Evolutionary conservation across 2,888 invertebrate genomes (phyloP).

Genomic region (Heliconius erato): DNA sequence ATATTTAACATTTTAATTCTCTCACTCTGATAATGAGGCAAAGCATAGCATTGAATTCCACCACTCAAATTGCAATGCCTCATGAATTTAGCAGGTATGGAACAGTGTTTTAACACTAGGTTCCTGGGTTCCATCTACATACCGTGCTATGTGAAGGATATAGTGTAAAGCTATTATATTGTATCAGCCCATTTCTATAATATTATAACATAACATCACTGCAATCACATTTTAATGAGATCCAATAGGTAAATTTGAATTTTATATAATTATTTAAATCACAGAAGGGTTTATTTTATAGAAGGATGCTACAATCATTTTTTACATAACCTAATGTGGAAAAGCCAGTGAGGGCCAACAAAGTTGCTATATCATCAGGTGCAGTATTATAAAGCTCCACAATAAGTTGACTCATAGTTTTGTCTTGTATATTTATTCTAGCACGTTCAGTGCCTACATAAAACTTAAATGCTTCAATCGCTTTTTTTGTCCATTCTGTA

Average conservation of each 20-base stretch:
- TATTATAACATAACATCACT: not conserved
- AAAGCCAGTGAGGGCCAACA: slow-evolving; percentile 57
- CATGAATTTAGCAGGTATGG: too few relatives aligned
- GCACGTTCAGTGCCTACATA: slow-evolving; percentile 57
- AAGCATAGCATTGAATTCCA: too few relatives aligned
- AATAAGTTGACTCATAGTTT: slow-evolving; percentile 48
- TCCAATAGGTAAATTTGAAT: not conserved
- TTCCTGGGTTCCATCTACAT: too few relatives aligned
- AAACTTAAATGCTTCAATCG: slow-evolving; percentile 57
- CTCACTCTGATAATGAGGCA: too few relatives aligned
- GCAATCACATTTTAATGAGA: not conserved
- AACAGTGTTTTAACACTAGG: too few relatives aligned
- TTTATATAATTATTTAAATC: not conserved
- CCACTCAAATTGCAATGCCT: too few relatives aligned
- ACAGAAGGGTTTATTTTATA: not conserved
- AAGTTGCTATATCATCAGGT: slow-evolving; percentile 59
- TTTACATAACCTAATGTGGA: slow-evolving; percentile 53
- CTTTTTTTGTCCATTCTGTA: slow-evolving; percentile 47
- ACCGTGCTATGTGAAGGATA: too few relatives aligned
- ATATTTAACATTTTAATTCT: too few relatives aligned
- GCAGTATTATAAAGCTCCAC: slow-evolving; percentile 57
- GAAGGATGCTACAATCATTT: slow-evolving; percentile 26
- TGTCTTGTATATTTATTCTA: slow-evolving; percentile 53
- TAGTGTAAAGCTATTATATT: not conserved
- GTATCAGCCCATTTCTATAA: not conserved